phyloP scores from a whole-genome alignment of 2,113 vertebrate genomes.

The Eonycteris spelaea region DNA sequence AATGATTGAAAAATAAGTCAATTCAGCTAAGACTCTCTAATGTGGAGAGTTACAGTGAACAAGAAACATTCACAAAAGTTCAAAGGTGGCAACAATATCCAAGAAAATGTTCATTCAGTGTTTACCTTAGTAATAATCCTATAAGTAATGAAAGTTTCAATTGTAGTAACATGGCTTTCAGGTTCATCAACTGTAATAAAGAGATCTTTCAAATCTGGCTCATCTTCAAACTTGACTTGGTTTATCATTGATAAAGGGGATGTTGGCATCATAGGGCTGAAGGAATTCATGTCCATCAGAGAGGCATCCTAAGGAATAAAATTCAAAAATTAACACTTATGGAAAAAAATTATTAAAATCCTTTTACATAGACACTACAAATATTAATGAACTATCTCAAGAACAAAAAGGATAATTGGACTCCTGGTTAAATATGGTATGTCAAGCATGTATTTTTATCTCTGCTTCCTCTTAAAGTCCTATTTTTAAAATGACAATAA shows the following conservation, averaged over 20 bases:
- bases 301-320: constrained; percentile 85
- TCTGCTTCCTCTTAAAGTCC: background rate
- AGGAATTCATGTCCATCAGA: constrained; percentile 84
- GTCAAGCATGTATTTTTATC: background rate
- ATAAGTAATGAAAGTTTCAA: constrained; percentile 98
- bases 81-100: background rate
- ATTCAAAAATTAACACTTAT: background rate
- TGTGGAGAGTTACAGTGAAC: background rate
- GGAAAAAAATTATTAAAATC: background rate
- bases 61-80: background rate
- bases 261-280: constrained; percentile 85
- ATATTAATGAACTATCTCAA: background rate
- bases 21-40: background rate
- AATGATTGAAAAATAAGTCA: background rate
- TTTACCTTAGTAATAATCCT: constrained; percentile 93
- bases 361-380: background rate
- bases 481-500: background rate
- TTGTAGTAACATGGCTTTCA: constrained; percentile 94
- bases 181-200: constrained; percentile 94
- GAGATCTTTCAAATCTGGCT: constrained; percentile 89
- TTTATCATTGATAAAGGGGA: constrained; percentile 96
- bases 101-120: background rate
- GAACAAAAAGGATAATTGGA: background rate
- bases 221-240: constrained; percentile 94
- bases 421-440: background rate